Conservation (phyloP, 2,888 invertebrate species). For the Nemoura dubitans region DNA sequence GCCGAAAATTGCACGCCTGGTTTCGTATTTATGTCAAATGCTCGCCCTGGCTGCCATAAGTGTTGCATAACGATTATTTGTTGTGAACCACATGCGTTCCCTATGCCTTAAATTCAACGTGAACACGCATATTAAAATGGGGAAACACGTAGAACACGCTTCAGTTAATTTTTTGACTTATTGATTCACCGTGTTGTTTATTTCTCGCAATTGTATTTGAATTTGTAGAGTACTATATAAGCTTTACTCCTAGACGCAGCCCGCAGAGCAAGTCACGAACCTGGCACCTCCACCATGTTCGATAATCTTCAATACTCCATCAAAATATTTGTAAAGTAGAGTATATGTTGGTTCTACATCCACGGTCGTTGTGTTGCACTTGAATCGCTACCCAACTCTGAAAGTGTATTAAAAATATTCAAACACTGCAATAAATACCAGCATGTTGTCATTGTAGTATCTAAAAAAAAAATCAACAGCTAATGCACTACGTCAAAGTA, state of each 20-base stretch:
- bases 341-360: neutral
- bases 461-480: neutral
- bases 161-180: too few species aligned
- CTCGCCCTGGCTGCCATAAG: neutral
- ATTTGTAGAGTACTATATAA: neutral
- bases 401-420: neutral
- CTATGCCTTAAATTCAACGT: neutral
- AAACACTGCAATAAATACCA: neutral
- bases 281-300: neutral
- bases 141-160: neutral
- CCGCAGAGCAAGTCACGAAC: neutral
- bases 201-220: neutral
- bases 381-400: neutral
- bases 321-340: neutral
- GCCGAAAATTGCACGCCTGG: neutral
- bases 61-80: neutral
- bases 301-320: neutral
- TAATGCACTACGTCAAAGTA: neutral
- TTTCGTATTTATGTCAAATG: neutral
- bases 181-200: too few species aligned
- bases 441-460: neutral
- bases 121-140: neutral
- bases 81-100: neutral
- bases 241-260: neutral
- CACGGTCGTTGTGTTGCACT: neutral